phyloP scores from a whole-genome alignment of 2,113 vertebrate genomes.

The Silurus glanis region DNA sequence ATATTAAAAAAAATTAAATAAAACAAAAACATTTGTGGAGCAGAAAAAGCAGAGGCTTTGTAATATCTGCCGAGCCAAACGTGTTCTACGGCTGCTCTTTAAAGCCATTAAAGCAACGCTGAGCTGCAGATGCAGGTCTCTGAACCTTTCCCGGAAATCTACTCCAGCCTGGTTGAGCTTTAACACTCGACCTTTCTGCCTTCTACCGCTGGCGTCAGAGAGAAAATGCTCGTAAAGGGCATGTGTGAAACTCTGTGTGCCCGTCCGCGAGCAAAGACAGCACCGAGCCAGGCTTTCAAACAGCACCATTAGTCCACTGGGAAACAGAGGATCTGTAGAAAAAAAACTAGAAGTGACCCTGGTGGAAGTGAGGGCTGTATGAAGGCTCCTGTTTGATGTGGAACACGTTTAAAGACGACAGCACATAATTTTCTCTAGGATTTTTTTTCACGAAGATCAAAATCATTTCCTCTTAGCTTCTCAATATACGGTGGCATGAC shows the following conservation, averaged over 20 bases:
- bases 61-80: conserved; percentile 22
- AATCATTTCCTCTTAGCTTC: background rate
- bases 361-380: background rate
- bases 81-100: background rate
- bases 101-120: background rate
- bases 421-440: background rate
- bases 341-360: background rate
- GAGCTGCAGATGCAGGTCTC: background rate
- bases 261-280: conserved; percentile 13
- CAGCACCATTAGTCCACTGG: conserved; percentile 38
- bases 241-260: conserved; percentile 31
- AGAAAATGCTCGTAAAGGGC: conserved; percentile 46
- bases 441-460: background rate
- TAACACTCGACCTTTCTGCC: conserved; percentile 37
- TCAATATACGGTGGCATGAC: background rate
- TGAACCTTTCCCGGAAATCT: background rate
- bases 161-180: conserved; percentile 1
- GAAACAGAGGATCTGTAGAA: background rate
- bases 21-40: background rate
- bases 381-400: background rate
- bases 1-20: background rate
- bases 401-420: background rate
- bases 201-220: conserved; percentile 4
- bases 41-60: background rate
- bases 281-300: background rate